phyloP scores from a whole-genome alignment of 2,888 invertebrate species.

The Pelosia muscerda region DNA sequence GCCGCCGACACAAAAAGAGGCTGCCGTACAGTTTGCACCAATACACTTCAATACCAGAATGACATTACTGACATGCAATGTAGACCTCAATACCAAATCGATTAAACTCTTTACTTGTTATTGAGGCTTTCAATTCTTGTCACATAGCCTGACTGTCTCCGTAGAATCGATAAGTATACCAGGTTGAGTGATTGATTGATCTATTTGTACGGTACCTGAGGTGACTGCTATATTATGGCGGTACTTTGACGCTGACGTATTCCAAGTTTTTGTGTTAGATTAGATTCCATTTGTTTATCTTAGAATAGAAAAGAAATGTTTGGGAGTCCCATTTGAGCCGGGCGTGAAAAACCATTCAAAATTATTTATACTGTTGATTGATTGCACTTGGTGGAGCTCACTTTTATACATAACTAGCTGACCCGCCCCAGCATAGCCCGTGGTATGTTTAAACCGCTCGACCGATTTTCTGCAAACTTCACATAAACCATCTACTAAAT shows the following conservation, averaged over 20 bases:
- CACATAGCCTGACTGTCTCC: conserved; percentile 23
- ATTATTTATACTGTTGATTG: too few relatives aligned
- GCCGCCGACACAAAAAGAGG: too few relatives aligned
- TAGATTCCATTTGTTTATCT: background rate
- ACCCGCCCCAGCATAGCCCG: too few relatives aligned
- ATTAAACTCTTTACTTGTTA: conserved; percentile 13
- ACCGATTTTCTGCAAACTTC: too few relatives aligned
- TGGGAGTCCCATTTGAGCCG: too few relatives aligned
- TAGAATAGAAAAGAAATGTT: background rate
- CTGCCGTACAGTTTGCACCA: background rate
- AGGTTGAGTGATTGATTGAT: conserved; percentile 46
- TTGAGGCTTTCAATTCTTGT: conserved; percentile 35
- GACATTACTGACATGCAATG: background rate
- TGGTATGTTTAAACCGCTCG: too few relatives aligned
- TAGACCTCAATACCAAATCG: conserved; percentile 2
- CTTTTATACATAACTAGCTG: too few relatives aligned
- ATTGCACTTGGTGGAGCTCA: too few relatives aligned
- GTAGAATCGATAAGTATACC: conserved; percentile 36
- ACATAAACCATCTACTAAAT: too few relatives aligned
- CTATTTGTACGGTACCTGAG: conserved; percentile 38
- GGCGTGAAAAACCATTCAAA: too few relatives aligned
- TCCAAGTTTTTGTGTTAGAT: background rate
- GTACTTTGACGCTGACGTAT: conserved; percentile 20
- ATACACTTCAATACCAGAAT: background rate
- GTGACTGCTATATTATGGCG: conserved; percentile 29